Percentiles rank a stretch among this genome's conserved stretches.
These are phyloP conservation scores for Melanotaenia trifasciata DNA, from an alignment of 2,797 vertebrate genomes.

Conservation along the genomic window DNA sequence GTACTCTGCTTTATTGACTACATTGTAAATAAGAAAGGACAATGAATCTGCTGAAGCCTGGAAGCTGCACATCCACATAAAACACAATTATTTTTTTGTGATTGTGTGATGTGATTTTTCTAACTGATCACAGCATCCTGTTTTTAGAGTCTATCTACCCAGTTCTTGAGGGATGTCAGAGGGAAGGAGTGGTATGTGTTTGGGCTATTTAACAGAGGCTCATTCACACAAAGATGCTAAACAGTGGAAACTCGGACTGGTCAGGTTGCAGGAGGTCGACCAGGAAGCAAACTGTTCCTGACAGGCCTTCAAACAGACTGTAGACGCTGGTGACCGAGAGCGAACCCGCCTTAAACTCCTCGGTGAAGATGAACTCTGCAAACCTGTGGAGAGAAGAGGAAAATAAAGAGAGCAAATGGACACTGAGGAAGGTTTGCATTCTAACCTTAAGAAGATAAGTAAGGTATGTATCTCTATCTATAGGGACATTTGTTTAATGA, in stretches of 20 bases:
- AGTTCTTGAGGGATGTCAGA: conserved; percentile 14
- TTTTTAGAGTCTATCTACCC: conserved; percentile 8
- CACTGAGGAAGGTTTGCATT: not conserved
- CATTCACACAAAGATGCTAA: conserved; percentile 89
- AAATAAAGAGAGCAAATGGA: not conserved
- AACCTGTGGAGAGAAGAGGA: conserved; percentile 80
- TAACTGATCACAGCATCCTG: conserved; percentile 16
- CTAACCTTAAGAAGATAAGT: not conserved
- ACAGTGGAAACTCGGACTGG: conserved; percentile 90
- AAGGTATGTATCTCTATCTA: not conserved
- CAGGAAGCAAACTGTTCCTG: conserved; percentile 90
- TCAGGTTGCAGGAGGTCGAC: conserved; percentile 90
- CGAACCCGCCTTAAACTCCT: conserved; percentile 90
- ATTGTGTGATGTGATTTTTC: conserved; percentile 15
- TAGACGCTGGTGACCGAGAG: conserved; percentile 85
- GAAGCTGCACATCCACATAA: conserved; percentile 44
- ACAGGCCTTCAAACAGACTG: conserved; percentile 91
- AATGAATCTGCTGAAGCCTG: conserved; percentile 35
- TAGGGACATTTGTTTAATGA: not conserved
- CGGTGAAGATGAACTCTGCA: conserved; percentile 91
- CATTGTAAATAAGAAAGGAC: conserved; percentile 10
- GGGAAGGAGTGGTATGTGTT: conserved; percentile 29
- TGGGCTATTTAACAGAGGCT: conserved; percentile 8
- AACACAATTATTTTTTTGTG: conserved; percentile 38
- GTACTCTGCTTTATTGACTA: not conserved